A percentile compares a stretch with the other conserved stretches of the same genome.
These are phyloP conservation scores for Paramormyrops hopkinsi DNA, from an alignment of 2,797 vertebrate species.

Conservation along the genomic window DNA sequence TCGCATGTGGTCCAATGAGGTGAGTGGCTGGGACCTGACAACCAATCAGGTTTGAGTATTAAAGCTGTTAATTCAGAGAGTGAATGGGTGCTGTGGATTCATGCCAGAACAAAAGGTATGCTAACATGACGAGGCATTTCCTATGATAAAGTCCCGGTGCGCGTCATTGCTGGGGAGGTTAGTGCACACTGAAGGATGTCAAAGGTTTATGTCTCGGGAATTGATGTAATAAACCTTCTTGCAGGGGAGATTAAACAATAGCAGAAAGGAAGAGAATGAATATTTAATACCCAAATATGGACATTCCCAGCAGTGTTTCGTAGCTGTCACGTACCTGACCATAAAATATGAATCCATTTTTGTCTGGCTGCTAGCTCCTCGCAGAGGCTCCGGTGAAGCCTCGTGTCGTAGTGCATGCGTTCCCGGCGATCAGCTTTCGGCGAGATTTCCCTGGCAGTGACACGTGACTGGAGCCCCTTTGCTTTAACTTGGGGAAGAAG, in stretches of 20 bases:
- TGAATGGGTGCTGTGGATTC: not conserved
- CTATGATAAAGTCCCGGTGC: not conserved
- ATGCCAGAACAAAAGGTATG: not conserved
- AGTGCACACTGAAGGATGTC: not conserved
- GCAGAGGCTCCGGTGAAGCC: not conserved
- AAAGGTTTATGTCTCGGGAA: constrained; percentile 18
- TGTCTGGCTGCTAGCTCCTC: not conserved
- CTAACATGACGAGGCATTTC: not conserved
- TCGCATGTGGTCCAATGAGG: not conserved
- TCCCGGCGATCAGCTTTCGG: not conserved
- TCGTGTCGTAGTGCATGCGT: not conserved
- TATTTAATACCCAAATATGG: constrained; percentile 21
- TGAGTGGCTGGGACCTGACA: not conserved
- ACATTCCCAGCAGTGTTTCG: not conserved
- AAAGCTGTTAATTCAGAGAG: not conserved
- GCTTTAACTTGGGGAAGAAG: not conserved
- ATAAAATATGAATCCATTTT: not conserved
- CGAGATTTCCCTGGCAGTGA: not conserved
- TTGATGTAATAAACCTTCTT: constrained; percentile 8
- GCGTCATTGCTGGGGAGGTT: not conserved
- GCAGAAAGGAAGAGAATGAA: constrained; percentile 1
- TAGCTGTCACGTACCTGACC: not conserved
- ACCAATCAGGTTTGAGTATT: not conserved
- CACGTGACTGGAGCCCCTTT: not conserved
- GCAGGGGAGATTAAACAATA: constrained; percentile 16